Conservation (phyloP, 2,797 vertebrate genomes). For the Acanthopagrus latus region DNA sequence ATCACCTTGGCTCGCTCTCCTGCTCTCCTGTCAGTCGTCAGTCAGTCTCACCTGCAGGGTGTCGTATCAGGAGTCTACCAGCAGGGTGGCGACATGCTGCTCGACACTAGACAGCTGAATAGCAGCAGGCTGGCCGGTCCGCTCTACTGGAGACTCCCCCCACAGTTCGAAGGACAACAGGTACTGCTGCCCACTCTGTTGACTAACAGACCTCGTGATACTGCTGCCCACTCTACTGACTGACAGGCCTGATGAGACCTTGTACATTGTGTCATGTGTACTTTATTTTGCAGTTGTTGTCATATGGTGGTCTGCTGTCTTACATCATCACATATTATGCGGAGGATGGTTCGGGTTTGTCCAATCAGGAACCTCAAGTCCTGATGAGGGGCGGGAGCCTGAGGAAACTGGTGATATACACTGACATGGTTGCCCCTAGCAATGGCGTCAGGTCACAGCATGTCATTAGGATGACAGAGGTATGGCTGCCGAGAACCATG, state of each 20-base stretch:
- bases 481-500: slow-evolving; percentile 54
- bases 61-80: slow-evolving; percentile 87
- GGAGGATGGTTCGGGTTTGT: slow-evolving; percentile 83
- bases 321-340: slow-evolving; percentile 90
- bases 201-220: background rate
- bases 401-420: slow-evolving; percentile 90
- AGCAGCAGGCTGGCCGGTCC: slow-evolving; percentile 81
- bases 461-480: slow-evolving; percentile 91
- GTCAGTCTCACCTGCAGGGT: slow-evolving; percentile 87
- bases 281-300: slow-evolving; percentile 83
- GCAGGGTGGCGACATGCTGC: slow-evolving; percentile 85
- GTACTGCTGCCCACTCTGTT: slow-evolving; percentile 67
- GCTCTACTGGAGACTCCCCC: slow-evolving; percentile 92
- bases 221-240: too few species aligned
- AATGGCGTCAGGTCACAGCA: slow-evolving; percentile 85
- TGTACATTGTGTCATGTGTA: background rate
- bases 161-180: slow-evolving; percentile 89
- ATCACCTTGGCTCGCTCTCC: slow-evolving; percentile 77
- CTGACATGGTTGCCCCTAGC: slow-evolving; percentile 83
- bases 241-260: too few species aligned
- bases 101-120: slow-evolving; percentile 85
- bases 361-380: slow-evolving; percentile 94
- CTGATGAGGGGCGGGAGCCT: slow-evolving; percentile 90
- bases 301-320: slow-evolving; percentile 91
- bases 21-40: slow-evolving; percentile 85